These are phyloP conservation scores for Anguilla marmorata DNA, from an alignment of 2,797 vertebrate species.

Conservation along the genomic window DNA sequence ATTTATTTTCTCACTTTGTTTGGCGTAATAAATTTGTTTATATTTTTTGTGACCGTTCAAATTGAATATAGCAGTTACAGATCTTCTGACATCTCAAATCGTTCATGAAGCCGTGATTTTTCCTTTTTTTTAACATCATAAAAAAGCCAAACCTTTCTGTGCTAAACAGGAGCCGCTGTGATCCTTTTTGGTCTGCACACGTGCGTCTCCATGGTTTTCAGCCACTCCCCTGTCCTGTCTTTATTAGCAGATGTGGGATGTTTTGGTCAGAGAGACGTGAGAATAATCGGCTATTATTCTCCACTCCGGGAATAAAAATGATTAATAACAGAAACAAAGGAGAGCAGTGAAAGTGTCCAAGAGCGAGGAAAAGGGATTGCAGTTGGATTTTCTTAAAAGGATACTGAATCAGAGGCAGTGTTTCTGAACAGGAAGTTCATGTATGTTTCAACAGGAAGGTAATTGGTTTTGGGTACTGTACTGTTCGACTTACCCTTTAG, in stretches of 20 bases:
- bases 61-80: neutral
- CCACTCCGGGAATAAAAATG: constrained; percentile 51
- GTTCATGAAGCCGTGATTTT: neutral
- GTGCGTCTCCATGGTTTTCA: neutral
- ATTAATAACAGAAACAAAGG: constrained; percentile 47
- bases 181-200: constrained; percentile 6
- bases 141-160: neutral
- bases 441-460: constrained; percentile 48
- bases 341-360: constrained; percentile 32
- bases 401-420: constrained; percentile 20
- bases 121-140: neutral
- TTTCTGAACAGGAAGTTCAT: constrained; percentile 42
- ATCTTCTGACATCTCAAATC: neutral
- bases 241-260: constrained; percentile 34
- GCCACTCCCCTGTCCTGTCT: constrained; percentile 26
- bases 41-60: neutral
- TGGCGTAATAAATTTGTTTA: neutral
- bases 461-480: constrained; percentile 47
- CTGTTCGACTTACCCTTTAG: constrained; percentile 46
- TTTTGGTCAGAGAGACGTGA: constrained; percentile 31
- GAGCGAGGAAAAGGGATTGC: neutral
- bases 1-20: neutral
- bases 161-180: neutral
- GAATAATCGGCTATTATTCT: constrained; percentile 35
- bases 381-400: neutral